phyloP scores from a whole-genome alignment of 2,888 invertebrate genomes.

The Athrips mouffetella region DNA sequence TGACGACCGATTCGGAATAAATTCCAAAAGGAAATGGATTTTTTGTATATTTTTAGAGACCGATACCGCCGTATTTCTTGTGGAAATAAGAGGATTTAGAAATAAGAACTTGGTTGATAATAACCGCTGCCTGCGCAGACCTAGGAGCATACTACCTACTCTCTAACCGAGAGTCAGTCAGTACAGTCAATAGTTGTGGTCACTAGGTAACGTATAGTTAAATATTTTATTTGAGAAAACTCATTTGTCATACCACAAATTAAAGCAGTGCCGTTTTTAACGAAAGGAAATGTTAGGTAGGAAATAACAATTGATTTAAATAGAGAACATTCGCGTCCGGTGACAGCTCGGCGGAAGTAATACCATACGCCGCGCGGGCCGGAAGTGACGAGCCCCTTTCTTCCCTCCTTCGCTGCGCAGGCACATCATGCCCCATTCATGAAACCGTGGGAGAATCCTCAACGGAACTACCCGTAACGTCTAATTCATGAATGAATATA shows the following conservation, averaged over 20 bases:
- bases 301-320: conserved; percentile 30
- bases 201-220: too few relatives aligned
- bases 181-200: too few relatives aligned
- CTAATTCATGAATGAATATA: conserved; percentile 66
- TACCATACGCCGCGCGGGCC: conserved; percentile 58
- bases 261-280: background rate
- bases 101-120: too few relatives aligned
- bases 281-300: conserved; percentile 8
- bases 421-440: conserved; percentile 48
- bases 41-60: conserved; percentile 2
- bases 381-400: conserved; percentile 74
- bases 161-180: too few relatives aligned
- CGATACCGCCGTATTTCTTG: background rate
- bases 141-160: too few relatives aligned
- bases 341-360: conserved; percentile 57
- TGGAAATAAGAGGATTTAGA: too few relatives aligned
- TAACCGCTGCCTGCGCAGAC: too few relatives aligned
- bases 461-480: conserved; percentile 53
- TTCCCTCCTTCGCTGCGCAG: conserved; percentile 45
- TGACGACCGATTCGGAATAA: background rate
- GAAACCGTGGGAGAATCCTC: conserved; percentile 64
- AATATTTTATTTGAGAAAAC: too few relatives aligned
- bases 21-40: conserved; percentile 4
- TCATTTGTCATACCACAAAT: background rate
- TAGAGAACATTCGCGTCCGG: conserved; percentile 68